Percentiles rank a stretch among this genome's conserved stretches.
Evolutionary conservation across 30 jellyfish, hydroid and myxozoan genomes (phyloP).

Genomic region (Chironex yamaguchii): DNA sequence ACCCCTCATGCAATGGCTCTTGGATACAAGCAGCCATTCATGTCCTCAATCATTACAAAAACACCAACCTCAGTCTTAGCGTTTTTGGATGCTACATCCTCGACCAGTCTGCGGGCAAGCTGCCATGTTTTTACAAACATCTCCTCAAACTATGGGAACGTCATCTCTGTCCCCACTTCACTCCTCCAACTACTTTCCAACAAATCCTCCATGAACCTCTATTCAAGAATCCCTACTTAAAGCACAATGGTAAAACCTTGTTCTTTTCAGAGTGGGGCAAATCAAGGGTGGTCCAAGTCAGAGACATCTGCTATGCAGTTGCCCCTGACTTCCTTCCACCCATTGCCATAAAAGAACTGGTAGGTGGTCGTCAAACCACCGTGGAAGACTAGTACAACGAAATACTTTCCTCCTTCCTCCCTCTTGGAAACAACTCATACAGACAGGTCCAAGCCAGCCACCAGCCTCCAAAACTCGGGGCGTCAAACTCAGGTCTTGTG

Average conservation of each 20-base stretch:
- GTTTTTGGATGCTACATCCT: neutral
- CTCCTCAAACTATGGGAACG: neutral
- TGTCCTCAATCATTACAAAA: neutral
- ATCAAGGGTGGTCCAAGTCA: constrained; percentile 1
- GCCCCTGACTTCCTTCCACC: constrained; percentile 31
- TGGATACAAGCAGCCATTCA: neutral
- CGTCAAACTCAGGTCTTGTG: no score
- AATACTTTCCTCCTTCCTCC: no score
- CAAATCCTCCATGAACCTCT: constrained; percentile 15
- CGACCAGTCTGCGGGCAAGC: neutral
- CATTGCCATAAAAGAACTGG: neutral
- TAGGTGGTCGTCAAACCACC: no score
- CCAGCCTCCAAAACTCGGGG: no score
- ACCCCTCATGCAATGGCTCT: neutral
- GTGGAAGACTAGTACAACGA: no score
- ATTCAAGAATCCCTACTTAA: neutral
- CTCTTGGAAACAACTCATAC: no score
- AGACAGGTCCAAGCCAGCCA: no score
- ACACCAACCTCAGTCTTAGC: neutral
- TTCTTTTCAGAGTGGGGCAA: neutral
- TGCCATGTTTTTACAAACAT: constrained; percentile 8
- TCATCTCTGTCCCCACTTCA: neutral
- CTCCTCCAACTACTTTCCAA: neutral
- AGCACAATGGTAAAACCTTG: neutral
- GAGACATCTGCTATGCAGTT: constrained; percentile 1